These are phyloP conservation scores for Eristalinus aeneus DNA, from an alignment of 2,888 invertebrate genomes.

Conservation along the genomic window DNA sequence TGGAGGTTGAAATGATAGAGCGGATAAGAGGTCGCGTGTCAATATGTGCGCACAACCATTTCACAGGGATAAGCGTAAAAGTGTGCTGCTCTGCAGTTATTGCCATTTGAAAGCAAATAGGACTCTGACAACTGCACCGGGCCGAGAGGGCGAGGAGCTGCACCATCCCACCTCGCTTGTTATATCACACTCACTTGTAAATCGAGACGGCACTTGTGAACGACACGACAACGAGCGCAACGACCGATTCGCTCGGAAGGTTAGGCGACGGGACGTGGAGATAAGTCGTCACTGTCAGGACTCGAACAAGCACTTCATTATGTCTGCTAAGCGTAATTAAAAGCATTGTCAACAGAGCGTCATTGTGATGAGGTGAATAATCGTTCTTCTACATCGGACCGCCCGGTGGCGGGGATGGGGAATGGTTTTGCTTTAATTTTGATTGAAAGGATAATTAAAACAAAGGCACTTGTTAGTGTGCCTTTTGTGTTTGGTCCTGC, in stretches of 20 bases:
- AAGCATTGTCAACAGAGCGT: conserved; percentile 47
- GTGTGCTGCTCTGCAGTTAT: neutral
- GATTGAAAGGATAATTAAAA: conserved; percentile 32
- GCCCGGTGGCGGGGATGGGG: neutral
- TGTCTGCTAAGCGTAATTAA: conserved; percentile 43
- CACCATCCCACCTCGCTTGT: neutral
- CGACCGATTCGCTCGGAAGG: too few relatives aligned
- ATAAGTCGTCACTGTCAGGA: conserved; percentile 21
- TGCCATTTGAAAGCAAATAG: conserved; percentile 10
- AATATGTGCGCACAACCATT: neutral
- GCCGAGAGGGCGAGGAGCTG: neutral
- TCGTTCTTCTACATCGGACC: conserved; percentile 13
- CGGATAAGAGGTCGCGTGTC: neutral
- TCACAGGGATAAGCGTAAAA: neutral
- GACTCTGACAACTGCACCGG: neutral
- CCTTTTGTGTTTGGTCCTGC: conserved; percentile 5
- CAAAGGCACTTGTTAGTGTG: conserved; percentile 7
- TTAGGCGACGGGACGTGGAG: neutral
- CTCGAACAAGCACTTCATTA: conserved; percentile 33
- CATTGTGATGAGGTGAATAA: conserved; percentile 34
- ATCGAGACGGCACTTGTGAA: neutral
- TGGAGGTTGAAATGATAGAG: neutral
- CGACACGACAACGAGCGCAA: neutral
- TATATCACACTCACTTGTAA: neutral
- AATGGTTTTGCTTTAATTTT: conserved; percentile 20